These are phyloP conservation scores for Drosophila anomalata DNA, from an alignment of 2,888 invertebrate species.

Conservation along the genomic window DNA sequence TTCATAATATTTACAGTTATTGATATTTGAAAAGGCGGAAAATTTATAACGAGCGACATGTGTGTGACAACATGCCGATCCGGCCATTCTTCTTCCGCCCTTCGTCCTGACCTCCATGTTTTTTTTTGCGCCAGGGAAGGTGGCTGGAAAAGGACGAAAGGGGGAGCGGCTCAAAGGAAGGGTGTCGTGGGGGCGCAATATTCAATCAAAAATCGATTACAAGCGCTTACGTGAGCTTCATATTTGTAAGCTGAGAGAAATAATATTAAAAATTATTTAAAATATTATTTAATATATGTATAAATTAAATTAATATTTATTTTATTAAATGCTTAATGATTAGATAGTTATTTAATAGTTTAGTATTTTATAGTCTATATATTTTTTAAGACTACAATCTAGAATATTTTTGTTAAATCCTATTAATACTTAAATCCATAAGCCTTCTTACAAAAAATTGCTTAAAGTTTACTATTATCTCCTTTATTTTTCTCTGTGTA, in stretches of 20 bases:
- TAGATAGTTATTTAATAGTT: no score
- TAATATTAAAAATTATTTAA: not conserved
- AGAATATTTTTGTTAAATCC: no score
- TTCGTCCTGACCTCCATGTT: not conserved
- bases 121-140: not conserved
- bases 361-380: no score
- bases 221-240: conserved; percentile 45
- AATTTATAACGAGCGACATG: conserved; percentile 82
- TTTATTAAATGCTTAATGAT: no score
- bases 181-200: conserved; percentile 73
- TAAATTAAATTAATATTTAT: no score
- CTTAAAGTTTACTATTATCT: no score
- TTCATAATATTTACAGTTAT: conserved; percentile 84
- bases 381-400: no score
- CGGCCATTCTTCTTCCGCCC: not conserved
- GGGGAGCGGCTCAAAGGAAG: conserved; percentile 30
- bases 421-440: no score
- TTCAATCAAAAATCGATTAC: conserved; percentile 84
- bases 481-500: not conserved
- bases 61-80: conserved; percentile 75
- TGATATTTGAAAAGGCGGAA: conserved; percentile 84
- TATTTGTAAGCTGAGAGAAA: not conserved
- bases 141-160: not conserved
- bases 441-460: no score
- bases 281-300: not conserved